Evolutionary conservation across 2,797 vertebrate species (phyloP).

Genomic region (Poeciliopsis presidionis): DNA sequence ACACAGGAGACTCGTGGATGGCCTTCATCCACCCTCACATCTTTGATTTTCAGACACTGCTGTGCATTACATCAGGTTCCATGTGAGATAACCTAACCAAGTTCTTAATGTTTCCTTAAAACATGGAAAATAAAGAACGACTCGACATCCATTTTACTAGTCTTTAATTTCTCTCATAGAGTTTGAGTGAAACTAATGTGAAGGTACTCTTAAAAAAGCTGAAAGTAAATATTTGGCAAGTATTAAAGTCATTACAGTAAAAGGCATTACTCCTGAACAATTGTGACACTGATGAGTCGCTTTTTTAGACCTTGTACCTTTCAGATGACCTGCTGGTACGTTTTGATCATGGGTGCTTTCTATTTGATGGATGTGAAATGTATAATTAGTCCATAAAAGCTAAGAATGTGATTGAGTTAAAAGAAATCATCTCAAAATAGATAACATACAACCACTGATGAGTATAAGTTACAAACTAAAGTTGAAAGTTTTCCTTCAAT

Average conservation of each 20-base stretch:
- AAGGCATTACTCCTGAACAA: neutral
- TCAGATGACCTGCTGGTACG: neutral
- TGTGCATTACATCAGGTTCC: conserved; percentile 31
- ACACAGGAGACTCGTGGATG: conserved; percentile 43
- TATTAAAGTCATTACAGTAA: neutral
- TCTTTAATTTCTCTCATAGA: conserved; percentile 15
- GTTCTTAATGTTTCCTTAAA: conserved; percentile 14
- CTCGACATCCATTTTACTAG: neutral
- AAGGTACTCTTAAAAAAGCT: neutral
- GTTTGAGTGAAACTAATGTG: neutral
- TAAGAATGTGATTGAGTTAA: neutral
- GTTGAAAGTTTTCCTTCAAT: neutral
- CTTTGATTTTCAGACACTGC: conserved; percentile 40
- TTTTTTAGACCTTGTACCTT: neutral
- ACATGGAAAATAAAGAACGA: neutral
- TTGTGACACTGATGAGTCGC: neutral
- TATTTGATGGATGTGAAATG: neutral
- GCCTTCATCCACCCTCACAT: conserved; percentile 19
- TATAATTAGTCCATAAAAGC: neutral
- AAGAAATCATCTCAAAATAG: neutral
- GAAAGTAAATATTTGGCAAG: neutral
- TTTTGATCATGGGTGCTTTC: neutral
- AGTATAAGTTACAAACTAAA: neutral
- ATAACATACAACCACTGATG: neutral
- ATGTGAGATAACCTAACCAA: conserved; percentile 1